Percentiles rank a stretch among this genome's conserved stretches.
Evolutionary conservation across 2,113 vertebrate species (phyloP).

Genomic region (Pedionomus torquatus): DNA sequence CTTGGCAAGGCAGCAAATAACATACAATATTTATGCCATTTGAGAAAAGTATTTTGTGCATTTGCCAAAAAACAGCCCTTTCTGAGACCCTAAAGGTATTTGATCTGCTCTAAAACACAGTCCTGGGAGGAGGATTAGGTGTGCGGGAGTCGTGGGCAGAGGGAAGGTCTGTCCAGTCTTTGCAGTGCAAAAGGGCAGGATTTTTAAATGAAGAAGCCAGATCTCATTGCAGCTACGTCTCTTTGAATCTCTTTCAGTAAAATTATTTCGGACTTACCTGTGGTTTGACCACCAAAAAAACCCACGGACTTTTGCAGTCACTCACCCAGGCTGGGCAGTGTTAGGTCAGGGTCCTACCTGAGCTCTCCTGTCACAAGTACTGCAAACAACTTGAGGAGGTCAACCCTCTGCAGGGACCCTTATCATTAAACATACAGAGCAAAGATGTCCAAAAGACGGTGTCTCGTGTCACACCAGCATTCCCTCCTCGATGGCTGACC

Average conservation of each 20-base stretch:
- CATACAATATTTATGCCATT: background rate
- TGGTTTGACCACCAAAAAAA: background rate
- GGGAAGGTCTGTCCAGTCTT: background rate
- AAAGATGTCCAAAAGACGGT: background rate
- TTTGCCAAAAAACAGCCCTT: background rate
- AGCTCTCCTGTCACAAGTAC: background rate
- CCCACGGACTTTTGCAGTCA: background rate
- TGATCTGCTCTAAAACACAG: background rate
- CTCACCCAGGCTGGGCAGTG: background rate
- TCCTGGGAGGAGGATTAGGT: background rate
- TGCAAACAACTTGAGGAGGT: background rate
- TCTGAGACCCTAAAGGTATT: background rate
- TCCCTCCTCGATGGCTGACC: background rate
- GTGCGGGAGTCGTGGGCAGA: background rate
- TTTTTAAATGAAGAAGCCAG: background rate
- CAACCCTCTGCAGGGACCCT: background rate
- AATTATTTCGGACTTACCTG: background rate
- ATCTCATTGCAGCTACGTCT: background rate
- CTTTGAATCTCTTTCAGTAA: background rate
- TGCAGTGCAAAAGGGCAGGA: background rate
- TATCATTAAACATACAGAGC: background rate
- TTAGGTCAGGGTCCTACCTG: fast-evolving
- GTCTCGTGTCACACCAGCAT: background rate
- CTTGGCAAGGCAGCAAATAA: constrained; percentile 46
- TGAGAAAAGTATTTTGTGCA: background rate